Evolutionary conservation across 2,797 vertebrate genomes (phyloP).

Genomic region (Darevskia mixta): DNA sequence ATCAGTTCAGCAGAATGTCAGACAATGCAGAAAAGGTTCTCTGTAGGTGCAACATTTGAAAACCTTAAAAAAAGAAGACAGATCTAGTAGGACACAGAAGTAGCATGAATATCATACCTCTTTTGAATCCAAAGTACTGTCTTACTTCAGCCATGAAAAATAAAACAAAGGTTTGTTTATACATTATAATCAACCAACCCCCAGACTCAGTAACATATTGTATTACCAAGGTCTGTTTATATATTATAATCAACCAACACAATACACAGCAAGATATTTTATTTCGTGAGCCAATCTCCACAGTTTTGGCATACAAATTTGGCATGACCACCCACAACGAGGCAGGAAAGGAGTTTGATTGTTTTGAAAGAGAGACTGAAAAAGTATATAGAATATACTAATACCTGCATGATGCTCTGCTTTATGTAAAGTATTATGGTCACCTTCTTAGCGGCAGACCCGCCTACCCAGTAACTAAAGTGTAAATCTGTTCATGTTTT

Average conservation of each 20-base stretch:
- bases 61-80: neutral
- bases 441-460: neutral
- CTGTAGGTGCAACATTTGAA: neutral
- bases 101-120: neutral
- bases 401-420: neutral
- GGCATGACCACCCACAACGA: neutral
- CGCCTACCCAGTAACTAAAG: neutral
- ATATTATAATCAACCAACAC: neutral
- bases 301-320: constrained; percentile 26
- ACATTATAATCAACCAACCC: neutral
- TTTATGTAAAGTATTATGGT: neutral
- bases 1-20: too few species aligned
- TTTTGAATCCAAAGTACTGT: neutral
- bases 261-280: neutral
- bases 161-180: constrained; percentile 23
- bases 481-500: neutral
- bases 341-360: neutral
- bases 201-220: neutral
- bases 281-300: neutral
- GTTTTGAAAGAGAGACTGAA: neutral
- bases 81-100: neutral
- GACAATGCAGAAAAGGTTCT: neutral
- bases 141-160: neutral
- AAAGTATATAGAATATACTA: neutral
- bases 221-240: neutral